Evolutionary conservation across 2,797 vertebrate genomes (phyloP).

Genomic region (Ptychadena robeensis): DNA sequence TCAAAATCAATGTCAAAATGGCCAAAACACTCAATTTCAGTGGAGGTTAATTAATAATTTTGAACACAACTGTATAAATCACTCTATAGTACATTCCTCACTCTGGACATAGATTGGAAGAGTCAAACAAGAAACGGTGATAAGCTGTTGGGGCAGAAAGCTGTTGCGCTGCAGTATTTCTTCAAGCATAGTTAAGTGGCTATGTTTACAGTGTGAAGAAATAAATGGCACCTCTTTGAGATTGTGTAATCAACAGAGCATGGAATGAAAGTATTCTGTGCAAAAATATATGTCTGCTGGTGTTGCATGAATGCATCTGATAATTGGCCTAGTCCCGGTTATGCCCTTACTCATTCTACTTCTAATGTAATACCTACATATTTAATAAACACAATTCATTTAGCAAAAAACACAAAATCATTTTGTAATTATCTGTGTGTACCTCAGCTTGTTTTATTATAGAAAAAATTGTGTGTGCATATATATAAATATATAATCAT

Average conservation of each 20-base stretch:
- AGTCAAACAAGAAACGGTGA: not conserved
- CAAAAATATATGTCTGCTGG: constrained; percentile 34
- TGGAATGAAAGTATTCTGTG: constrained; percentile 23
- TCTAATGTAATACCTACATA: constrained; percentile 50
- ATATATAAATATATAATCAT: too few species aligned
- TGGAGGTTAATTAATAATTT: too few species aligned
- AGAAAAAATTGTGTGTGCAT: not conserved
- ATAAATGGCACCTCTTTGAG: constrained; percentile 33
- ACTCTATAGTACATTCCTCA: not conserved
- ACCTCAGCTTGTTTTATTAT: constrained; percentile 23
- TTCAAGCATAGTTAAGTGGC: too few species aligned
- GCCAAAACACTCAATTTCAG: too few species aligned
- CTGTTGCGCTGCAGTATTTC: not conserved
- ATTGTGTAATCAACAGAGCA: constrained; percentile 16
- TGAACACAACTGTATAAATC: too few species aligned
- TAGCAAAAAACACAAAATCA: constrained; percentile 33
- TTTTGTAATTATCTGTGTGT: constrained; percentile 51
- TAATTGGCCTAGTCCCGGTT: constrained; percentile 66
- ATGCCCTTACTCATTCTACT: constrained; percentile 65
- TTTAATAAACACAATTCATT: constrained; percentile 63
- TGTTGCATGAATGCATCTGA: constrained; percentile 57
- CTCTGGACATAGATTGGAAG: not conserved
- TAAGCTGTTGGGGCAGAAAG: not conserved
- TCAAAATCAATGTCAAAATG: too few species aligned
- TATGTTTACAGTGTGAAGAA: not conserved